A percentile compares a stretch with the other conserved stretches of the same genome.
These are phyloP conservation scores for Camponotus floridanus DNA, from an alignment of 1,140 invertebrate genomes.

Conservation along the genomic window DNA sequence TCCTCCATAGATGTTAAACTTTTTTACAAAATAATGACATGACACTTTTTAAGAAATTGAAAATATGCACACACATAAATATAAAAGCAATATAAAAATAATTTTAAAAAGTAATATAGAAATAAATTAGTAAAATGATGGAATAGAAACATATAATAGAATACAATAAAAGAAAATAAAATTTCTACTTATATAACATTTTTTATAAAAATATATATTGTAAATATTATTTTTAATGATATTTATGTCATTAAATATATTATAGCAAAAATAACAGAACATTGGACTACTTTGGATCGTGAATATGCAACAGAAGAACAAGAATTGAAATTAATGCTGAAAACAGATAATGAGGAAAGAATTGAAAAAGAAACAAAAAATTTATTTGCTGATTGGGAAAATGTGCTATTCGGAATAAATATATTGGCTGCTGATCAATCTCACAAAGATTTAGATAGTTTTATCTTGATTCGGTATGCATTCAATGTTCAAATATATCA, in stretches of 20 bases:
- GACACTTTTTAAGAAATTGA: neutral
- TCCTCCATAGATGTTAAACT: neutral
- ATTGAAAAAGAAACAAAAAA: conserved; percentile 80
- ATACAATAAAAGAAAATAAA: neutral
- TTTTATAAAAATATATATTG: neutral
- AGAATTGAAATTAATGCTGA: conserved; percentile 83
- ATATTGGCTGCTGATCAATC: conserved; percentile 75
- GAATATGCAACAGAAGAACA: conserved; percentile 84
- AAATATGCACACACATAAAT: neutral
- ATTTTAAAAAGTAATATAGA: conserved; percentile 39
- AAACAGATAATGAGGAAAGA: conserved; percentile 81
- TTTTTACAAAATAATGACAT: neutral
- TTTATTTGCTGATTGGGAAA: conserved; percentile 81
- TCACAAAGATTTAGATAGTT: conserved; percentile 80
- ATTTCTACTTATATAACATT: neutral
- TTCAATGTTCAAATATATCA: conserved; percentile 4
- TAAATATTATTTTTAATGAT: conserved; percentile 15
- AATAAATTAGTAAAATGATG: neutral
- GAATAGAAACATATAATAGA: neutral
- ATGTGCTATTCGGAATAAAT: conserved; percentile 79
- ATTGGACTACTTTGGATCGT: conserved; percentile 80
- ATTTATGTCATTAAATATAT: conserved; percentile 24
- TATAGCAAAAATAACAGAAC: conserved; percentile 80
- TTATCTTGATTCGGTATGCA: conserved; percentile 83
- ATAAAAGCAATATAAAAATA: conserved; percentile 32